Evolutionary conservation across 2,888 invertebrate species (phyloP).

Genomic region (Eubasilissa splendida): DNA sequence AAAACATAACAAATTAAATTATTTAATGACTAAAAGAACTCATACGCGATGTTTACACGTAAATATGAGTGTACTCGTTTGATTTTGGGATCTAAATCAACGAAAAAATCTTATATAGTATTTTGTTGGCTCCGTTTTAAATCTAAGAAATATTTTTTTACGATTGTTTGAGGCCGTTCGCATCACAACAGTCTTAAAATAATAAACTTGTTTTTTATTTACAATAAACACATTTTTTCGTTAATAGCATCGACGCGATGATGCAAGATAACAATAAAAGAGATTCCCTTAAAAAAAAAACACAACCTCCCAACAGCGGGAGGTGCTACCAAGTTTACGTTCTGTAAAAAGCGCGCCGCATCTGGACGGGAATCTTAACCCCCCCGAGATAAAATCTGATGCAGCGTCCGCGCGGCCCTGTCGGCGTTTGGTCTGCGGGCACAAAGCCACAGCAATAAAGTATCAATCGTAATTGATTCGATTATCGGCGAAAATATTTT

Average conservation of each 20-base stretch:
- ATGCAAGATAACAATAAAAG: constrained; percentile 4
- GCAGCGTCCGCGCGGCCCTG: neutral
- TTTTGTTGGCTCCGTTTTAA: neutral
- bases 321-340: constrained; percentile 29
- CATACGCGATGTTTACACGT: too few species aligned
- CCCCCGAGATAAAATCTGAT: constrained; percentile 25
- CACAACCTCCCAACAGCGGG: constrained; percentile 12
- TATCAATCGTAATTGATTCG: constrained; percentile 32
- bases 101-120: too few species aligned
- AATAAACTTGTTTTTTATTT: neutral
- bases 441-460: constrained; percentile 22
- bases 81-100: too few species aligned
- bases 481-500: constrained; percentile 1
- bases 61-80: too few species aligned
- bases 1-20: too few species aligned
- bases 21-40: too few species aligned
- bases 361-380: constrained; percentile 14
- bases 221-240: neutral
- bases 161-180: too few species aligned
- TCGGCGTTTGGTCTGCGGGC: neutral
- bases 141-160: too few species aligned
- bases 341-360: constrained; percentile 10
- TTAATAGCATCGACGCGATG: neutral
- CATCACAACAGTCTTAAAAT: too few species aligned
- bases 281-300: constrained; percentile 5